Conservation (phyloP, 30 jellyfish, hydroid and myxozoan genomes). For the Aurelia coerulea region DNA sequence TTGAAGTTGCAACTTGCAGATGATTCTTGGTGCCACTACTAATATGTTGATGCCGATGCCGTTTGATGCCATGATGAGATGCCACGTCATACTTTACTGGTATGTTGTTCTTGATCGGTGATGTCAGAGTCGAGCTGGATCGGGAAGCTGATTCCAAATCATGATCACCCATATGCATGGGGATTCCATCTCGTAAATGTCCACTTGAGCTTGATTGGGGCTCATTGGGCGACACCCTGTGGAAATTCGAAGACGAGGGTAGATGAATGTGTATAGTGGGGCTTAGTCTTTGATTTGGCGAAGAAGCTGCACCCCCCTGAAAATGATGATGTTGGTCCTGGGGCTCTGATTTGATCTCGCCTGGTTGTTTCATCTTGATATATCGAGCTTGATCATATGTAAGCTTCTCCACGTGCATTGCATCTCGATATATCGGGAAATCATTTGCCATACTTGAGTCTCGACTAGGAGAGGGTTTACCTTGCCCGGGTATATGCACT, state of each 20-base stretch:
- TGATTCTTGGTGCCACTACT: slow-evolving; percentile 32
- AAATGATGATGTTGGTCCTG: slow-evolving; percentile 47
- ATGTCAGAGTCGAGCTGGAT: background rate
- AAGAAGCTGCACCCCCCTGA: slow-evolving; percentile 13
- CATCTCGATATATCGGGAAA: slow-evolving; percentile 26
- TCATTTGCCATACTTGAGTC: slow-evolving; percentile 30
- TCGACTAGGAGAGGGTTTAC: background rate
- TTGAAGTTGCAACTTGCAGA: slow-evolving; percentile 51
- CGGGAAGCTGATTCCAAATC: slow-evolving; percentile 17
- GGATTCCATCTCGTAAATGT: slow-evolving; percentile 2
- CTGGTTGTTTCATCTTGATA: slow-evolving; percentile 23
- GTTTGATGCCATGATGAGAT: slow-evolving; percentile 24
- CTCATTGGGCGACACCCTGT: background rate
- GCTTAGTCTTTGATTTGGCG: slow-evolving; percentile 24
- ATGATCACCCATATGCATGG: slow-evolving; percentile 21
- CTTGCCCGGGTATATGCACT: slow-evolving; percentile 45
- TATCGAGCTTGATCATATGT: slow-evolving; percentile 37
- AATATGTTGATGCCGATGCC: slow-evolving; percentile 25
- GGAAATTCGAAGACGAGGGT: slow-evolving; percentile 30
- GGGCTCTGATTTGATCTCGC: slow-evolving; percentile 53
- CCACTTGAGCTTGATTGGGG: background rate
- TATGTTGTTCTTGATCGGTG: slow-evolving; percentile 13
- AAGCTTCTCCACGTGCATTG: slow-evolving; percentile 7
- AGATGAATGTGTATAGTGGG: slow-evolving; percentile 57
- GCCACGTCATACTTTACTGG: slow-evolving; percentile 10